Evolutionary conservation across 2,797 vertebrate genomes (phyloP).

Genomic region (Psittacula derbiana): DNA sequence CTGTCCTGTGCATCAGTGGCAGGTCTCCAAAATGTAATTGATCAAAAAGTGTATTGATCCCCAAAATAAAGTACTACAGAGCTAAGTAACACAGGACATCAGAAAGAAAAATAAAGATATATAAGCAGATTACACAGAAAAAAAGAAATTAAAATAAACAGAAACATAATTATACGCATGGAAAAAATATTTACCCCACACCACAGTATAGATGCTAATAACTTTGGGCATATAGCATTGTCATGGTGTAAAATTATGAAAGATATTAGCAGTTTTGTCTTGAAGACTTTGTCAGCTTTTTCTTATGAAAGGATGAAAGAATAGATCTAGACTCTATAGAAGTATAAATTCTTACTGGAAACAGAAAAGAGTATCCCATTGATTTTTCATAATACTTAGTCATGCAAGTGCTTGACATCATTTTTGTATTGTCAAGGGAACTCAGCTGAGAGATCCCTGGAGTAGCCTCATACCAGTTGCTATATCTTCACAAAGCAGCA

Average conservation of each 20-base stretch:
- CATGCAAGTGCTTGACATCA: neutral
- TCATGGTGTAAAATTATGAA: neutral
- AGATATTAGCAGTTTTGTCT: neutral
- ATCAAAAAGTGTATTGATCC: neutral
- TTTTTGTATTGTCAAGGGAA: neutral
- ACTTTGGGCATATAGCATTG: neutral
- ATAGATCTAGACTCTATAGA: neutral
- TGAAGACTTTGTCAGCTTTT: neutral
- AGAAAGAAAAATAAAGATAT: neutral
- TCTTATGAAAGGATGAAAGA: neutral
- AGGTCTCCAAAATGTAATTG: neutral
- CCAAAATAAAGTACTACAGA: neutral
- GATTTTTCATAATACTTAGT: neutral
- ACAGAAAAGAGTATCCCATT: neutral
- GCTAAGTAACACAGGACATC: neutral
- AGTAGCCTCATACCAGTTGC: neutral
- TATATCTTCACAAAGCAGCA: neutral
- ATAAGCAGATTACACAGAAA: neutral
- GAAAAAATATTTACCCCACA: neutral
- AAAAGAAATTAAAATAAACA: neutral
- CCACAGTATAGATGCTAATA: neutral
- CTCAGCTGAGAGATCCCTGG: neutral
- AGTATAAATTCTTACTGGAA: neutral
- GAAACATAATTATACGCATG: neutral
- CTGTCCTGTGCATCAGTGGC: neutral